These are phyloP conservation scores for Hirudo medicinalis DNA, from an alignment of 1,140 invertebrate species.

Conservation along the genomic window DNA sequence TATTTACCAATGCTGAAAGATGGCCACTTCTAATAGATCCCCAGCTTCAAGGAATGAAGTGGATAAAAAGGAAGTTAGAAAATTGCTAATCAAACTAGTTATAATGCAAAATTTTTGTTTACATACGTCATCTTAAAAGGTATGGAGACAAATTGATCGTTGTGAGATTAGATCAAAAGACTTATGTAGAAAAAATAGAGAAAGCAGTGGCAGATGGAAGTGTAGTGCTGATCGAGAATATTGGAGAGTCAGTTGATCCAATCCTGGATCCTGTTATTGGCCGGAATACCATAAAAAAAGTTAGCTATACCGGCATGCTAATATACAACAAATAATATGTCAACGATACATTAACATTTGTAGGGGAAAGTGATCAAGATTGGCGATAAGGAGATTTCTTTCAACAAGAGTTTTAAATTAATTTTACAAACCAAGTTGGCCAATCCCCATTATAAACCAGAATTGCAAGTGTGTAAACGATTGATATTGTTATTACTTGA, in stretches of 20 bases:
- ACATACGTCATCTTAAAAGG: background rate
- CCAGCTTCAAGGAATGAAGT: slow-evolving; percentile 63
- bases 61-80: slow-evolving; percentile 76
- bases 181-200: slow-evolving; percentile 80
- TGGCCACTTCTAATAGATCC: slow-evolving; percentile 98
- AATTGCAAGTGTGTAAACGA: slow-evolving; percentile 50
- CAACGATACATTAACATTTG: background rate
- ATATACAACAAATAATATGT: background rate
- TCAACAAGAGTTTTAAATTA: slow-evolving; percentile 69
- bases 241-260: slow-evolving; percentile 82
- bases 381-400: slow-evolving; percentile 90
- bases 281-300: slow-evolving; percentile 75
- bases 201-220: slow-evolving; percentile 64
- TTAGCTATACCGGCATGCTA: slow-evolving; percentile 32
- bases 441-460: slow-evolving; percentile 93
- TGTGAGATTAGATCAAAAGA: slow-evolving; percentile 73
- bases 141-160: slow-evolving; percentile 63
- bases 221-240: slow-evolving; percentile 79
- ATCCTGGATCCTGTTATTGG: slow-evolving; percentile 82
- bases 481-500: background rate
- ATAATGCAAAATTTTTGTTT: too few species aligned
- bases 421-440: slow-evolving; percentile 88
- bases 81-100: background rate
- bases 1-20: slow-evolving; percentile 77
- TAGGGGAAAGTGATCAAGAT: slow-evolving; percentile 66